Conservation (phyloP, 2,888 invertebrate species). For the Tigriopus californicus region DNA sequence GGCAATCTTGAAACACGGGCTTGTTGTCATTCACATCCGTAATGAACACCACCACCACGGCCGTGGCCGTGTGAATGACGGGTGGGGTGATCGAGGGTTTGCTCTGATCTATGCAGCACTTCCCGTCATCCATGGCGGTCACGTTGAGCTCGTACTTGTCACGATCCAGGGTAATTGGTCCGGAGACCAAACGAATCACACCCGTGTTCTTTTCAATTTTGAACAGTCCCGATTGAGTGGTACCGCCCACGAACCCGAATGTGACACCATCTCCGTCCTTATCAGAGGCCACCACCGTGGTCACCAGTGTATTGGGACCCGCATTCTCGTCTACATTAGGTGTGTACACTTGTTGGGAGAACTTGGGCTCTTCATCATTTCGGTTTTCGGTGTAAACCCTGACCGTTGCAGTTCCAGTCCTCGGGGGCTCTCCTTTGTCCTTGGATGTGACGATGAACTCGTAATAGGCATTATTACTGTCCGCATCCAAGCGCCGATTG, state of each 20-base stretch:
- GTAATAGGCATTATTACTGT: conserved; percentile 88
- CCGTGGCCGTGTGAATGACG: conserved; percentile 77
- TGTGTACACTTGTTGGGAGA: conserved; percentile 87
- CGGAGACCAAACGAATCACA: conserved; percentile 58
- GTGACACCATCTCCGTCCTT: conserved; percentile 92
- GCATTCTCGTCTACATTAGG: conserved; percentile 92
- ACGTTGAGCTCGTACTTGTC: conserved; percentile 93
- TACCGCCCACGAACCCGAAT: conserved; percentile 68
- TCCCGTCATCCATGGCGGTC: conserved; percentile 91
- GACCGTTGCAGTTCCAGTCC: conserved; percentile 80
- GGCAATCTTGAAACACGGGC: conserved; percentile 83
- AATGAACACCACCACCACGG: conserved; percentile 86
- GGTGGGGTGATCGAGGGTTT: conserved; percentile 24
- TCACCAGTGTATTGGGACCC: conserved; percentile 80
- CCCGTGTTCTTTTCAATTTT: conserved; percentile 89
- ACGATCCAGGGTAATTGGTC: conserved; percentile 64
- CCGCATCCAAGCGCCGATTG: conserved; percentile 80
- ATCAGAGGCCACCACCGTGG: conserved; percentile 89
- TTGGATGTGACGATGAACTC: conserved; percentile 43
- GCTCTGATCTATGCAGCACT: conserved; percentile 79
- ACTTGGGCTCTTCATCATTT: conserved; percentile 92
- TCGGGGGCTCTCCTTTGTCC: conserved; percentile 53
- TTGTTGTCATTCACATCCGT: conserved; percentile 95
- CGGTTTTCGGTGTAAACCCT: conserved; percentile 92
- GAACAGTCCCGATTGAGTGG: conserved; percentile 68